Conservation (phyloP, 2,797 vertebrate species). For the Odontamblyopus rebecca region DNA sequence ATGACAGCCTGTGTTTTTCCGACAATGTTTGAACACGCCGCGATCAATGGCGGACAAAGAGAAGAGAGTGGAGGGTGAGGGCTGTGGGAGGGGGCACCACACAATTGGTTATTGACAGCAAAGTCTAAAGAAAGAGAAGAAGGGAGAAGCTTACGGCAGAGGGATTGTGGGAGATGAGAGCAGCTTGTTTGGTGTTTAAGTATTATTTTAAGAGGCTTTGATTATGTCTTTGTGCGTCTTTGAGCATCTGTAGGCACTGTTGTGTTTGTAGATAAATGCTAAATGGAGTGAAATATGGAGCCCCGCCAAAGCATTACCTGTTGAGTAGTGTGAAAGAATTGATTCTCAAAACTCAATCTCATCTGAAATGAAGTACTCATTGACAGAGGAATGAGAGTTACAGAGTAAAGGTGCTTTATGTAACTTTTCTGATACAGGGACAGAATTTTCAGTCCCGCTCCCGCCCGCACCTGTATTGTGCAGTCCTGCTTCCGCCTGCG, state of each 20-base stretch:
- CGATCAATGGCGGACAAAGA: slow-evolving; percentile 79
- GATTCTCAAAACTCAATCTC: not conserved
- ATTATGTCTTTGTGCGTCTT: slow-evolving; percentile 33
- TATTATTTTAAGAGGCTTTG: slow-evolving; percentile 40
- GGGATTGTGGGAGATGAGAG: slow-evolving; percentile 32
- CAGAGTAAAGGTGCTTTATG: not conserved
- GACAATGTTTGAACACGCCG: slow-evolving; percentile 69
- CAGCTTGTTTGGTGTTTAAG: slow-evolving; percentile 25
- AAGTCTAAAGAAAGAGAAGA: slow-evolving; percentile 68
- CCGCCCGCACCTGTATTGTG: no score
- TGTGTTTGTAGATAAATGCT: slow-evolving; percentile 14
- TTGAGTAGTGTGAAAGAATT: not conserved
- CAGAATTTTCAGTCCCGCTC: no score
- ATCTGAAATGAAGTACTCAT: not conserved
- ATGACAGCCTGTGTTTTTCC: slow-evolving; percentile 77
- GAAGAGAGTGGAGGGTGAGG: slow-evolving; percentile 60
- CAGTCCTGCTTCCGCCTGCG: no score
- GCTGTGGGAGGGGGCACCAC: slow-evolving; percentile 65
- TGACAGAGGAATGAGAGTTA: not conserved
- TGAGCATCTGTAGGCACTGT: slow-evolving; percentile 18
- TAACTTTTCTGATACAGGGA: not conserved
- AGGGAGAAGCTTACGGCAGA: slow-evolving; percentile 53
- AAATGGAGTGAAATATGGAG: slow-evolving; percentile 18
- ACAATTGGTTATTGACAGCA: slow-evolving; percentile 85
- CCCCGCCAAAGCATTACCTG: slow-evolving; percentile 15